A percentile compares a stretch with the other conserved stretches of the same genome.
Evolutionary conservation across 2,888 invertebrate species (phyloP).

Genomic region (Galeruca laticollis): DNA sequence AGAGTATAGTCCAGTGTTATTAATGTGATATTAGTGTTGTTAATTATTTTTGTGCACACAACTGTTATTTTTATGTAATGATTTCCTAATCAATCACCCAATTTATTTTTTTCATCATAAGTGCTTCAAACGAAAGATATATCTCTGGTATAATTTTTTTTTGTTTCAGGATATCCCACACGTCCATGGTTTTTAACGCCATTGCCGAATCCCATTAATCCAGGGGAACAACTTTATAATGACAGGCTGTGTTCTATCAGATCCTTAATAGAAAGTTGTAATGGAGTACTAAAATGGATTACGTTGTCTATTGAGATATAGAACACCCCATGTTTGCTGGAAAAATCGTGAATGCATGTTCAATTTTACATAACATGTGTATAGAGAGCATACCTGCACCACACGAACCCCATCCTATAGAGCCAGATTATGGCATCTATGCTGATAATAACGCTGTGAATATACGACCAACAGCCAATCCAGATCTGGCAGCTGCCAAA

Average conservation of each 20-base stretch:
- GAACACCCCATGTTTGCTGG: constrained; percentile 24
- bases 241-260: constrained; percentile 22
- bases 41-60: no score
- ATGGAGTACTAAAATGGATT: constrained; percentile 24
- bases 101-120: no score
- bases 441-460: constrained; percentile 15
- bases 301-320: constrained; percentile 28
- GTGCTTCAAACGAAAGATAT: no score
- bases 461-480: constrained; percentile 14
- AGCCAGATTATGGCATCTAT: constrained; percentile 36
- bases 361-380: constrained; percentile 27
- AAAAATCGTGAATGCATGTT: constrained; percentile 29
- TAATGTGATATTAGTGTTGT: no score
- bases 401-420: constrained; percentile 27
- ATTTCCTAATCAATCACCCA: no score
- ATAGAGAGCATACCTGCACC: constrained; percentile 21
- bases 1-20: no score
- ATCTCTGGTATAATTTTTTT: no score
- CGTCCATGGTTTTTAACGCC: constrained; percentile 30
- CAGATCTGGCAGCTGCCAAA: no score
- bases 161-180: constrained; percentile 23
- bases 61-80: no score
- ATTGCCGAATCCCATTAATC: constrained; percentile 15
- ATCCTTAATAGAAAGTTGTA: constrained; percentile 29
- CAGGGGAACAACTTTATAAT: constrained; percentile 26